Percentiles rank a stretch among this genome's conserved stretches.
These are phyloP conservation scores for Pangasius mekongensis DNA, from an alignment of 2,797 vertebrate genomes.

Conservation along the genomic window DNA sequence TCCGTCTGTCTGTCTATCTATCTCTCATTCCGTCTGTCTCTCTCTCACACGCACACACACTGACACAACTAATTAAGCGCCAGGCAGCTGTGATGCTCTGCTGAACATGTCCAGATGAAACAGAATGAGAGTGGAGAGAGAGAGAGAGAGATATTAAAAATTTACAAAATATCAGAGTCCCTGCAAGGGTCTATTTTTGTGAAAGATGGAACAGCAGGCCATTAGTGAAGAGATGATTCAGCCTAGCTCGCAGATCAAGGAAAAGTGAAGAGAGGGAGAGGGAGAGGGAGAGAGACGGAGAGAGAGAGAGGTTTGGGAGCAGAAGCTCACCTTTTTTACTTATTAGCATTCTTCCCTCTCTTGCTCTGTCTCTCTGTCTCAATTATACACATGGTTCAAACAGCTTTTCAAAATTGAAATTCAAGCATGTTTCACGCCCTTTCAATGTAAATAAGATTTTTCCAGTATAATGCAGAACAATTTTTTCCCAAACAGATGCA, in stretches of 20 bases:
- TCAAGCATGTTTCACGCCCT: neutral
- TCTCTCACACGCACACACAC: constrained; percentile 11
- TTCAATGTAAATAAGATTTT: neutral
- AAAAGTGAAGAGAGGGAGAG: neutral
- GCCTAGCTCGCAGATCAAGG: constrained; percentile 8
- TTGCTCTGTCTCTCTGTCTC: neutral
- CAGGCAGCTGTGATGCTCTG: constrained; percentile 49
- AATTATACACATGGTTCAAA: constrained; percentile 13
- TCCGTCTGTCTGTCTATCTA: neutral
- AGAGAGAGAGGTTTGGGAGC: neutral
- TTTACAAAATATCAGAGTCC: constrained; percentile 12
- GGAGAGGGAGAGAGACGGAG: constrained; percentile 9
- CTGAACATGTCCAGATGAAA: constrained; percentile 35
- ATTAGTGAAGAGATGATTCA: constrained; percentile 52
- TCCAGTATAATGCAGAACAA: no score
- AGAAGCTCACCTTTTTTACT: constrained; percentile 38
- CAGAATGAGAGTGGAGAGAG: constrained; percentile 6
- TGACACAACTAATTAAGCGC: constrained; percentile 43
- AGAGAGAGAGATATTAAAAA: constrained; percentile 13
- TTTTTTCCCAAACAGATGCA: neutral
- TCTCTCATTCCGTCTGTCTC: neutral
- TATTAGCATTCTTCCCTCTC: constrained; percentile 39
- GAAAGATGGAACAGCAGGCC: constrained; percentile 33
- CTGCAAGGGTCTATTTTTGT: constrained; percentile 43
- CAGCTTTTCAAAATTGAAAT: neutral